Base-by-base conservation (phyloP, 2,797 vertebrate genomes). In the Acanthiza pusilla region DNA sequence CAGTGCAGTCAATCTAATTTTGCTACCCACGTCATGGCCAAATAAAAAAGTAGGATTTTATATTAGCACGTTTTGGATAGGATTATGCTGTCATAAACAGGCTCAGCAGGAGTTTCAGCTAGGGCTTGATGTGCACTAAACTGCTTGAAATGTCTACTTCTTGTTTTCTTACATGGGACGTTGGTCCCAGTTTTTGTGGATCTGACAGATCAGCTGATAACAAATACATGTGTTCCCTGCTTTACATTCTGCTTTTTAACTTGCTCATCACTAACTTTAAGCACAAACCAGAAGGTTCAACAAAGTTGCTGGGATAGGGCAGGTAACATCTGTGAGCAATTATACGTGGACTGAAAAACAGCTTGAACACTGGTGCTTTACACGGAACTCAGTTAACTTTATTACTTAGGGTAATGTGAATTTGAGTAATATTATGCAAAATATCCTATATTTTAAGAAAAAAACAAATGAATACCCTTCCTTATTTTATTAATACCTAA, bases 41-140 rank as follows among this genome's bases (percentile, higher is more conserved):
- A 95, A 96, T 83, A 94, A 92, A 92, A 83, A 81, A 87, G 85
- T 70, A 93, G 80, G 90, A 61, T n/a, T 95, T 96, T 89, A 26
- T 88, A 87, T 81, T 92, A 91, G 53, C 89, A 20, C 16, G 26
- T 93, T 97, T 97, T 89, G 67, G 68, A 95, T 94, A 96, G 94
- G 91, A 95, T 97, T 96, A 95, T 62, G 53, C 86, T 95, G 79
- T 87, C 94, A 87, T 97, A 97, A 97, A 97, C 95, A 96, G 87
- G 83, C 91, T 89, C 94, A 96, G 95, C 89, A 97, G 96, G 96
- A 91, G 66, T 88, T 96, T 91, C 74, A 85, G 25, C 83, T 71
- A 27, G 63, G 50, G 61, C 62, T 89, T 85, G 72, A 83, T 55
- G 95, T 83, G 92, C 67, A 81, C 42, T 80, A 89, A 66, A 76